Evolutionary conservation across 2,888 invertebrate species (phyloP).

Genomic region (Halictus ligatus): DNA sequence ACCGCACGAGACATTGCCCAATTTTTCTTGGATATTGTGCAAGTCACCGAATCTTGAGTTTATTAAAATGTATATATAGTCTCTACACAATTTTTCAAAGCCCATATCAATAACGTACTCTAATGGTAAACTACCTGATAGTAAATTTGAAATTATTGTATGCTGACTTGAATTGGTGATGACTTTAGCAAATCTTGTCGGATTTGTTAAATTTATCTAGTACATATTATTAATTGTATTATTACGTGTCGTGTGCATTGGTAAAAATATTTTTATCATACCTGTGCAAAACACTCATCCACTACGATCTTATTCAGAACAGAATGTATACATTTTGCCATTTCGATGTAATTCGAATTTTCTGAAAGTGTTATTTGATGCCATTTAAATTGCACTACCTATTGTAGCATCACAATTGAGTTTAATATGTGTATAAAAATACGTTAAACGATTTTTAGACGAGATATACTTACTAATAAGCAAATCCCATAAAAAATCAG

Average conservation of each 20-base stretch:
- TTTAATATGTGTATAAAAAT: background rate
- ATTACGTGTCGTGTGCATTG: slow-evolving; percentile 51
- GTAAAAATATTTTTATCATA: slow-evolving; percentile 42
- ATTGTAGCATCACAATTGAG: background rate
- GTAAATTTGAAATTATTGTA: slow-evolving; percentile 63
- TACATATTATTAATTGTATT: slow-evolving; percentile 9
- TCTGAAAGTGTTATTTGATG: slow-evolving; percentile 46
- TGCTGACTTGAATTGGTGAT: slow-evolving; percentile 58
- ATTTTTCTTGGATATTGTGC: slow-evolving; percentile 68
- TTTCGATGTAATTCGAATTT: slow-evolving; percentile 61
- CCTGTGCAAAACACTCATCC: slow-evolving; percentile 69
- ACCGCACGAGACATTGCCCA: slow-evolving; percentile 62
- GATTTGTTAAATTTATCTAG: slow-evolving; percentile 63
- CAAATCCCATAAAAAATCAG: slow-evolving; percentile 75
- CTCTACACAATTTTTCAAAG: slow-evolving; percentile 76
- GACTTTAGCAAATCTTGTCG: slow-evolving; percentile 71
- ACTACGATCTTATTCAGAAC: slow-evolving; percentile 68
- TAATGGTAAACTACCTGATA: slow-evolving; percentile 74
- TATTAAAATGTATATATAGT: slow-evolving; percentile 75
- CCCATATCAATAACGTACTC: slow-evolving; percentile 78
- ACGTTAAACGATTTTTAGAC: background rate
- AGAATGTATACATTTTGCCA: slow-evolving; percentile 69
- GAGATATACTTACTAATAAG: slow-evolving; percentile 56
- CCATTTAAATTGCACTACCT: background rate
- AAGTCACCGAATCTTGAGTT: slow-evolving; percentile 70